Conservation (phyloP, 2,113 vertebrate genomes). For the Suricata suricatta region DNA sequence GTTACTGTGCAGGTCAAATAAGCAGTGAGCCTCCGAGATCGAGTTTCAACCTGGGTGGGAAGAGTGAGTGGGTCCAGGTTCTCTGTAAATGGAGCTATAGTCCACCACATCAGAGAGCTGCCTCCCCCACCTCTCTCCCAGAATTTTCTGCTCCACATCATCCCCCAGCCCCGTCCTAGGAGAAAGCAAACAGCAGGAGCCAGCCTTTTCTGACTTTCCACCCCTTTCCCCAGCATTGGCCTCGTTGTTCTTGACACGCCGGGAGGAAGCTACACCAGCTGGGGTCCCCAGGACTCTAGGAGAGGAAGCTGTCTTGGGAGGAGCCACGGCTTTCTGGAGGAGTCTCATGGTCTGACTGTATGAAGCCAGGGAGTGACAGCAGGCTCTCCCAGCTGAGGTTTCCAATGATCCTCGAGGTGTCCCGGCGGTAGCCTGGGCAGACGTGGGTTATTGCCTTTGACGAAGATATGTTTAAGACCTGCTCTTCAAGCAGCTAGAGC, state of each 20-base stretch:
- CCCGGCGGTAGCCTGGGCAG: not conserved
- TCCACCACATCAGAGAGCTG: not conserved
- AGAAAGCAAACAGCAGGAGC: not conserved
- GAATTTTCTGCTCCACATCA: not conserved
- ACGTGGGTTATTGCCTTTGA: not conserved
- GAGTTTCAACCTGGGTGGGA: not conserved
- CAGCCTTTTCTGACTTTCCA: not conserved
- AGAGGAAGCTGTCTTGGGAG: not conserved
- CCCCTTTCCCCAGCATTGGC: not conserved
- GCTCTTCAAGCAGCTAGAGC: not conserved
- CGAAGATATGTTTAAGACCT: not conserved
- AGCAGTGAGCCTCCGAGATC: not conserved
- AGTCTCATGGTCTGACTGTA: not conserved
- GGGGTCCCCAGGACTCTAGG: not conserved
- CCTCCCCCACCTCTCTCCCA: not conserved
- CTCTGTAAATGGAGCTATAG: not conserved
- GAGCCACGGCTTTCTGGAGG: not conserved
- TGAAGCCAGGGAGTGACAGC: not conserved
- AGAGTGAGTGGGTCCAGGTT: not conserved
- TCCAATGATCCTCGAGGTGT: rapidly evolving
- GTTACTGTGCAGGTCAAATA: not conserved
- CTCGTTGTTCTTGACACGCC: not conserved
- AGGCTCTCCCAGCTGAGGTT: not conserved
- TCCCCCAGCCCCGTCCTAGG: not conserved
- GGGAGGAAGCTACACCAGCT: not conserved